A percentile compares a stretch with the other conserved stretches of the same genome.
Conservation (phyloP, 2,888 invertebrate genomes). For the Dascillus cervinus region DNA sequence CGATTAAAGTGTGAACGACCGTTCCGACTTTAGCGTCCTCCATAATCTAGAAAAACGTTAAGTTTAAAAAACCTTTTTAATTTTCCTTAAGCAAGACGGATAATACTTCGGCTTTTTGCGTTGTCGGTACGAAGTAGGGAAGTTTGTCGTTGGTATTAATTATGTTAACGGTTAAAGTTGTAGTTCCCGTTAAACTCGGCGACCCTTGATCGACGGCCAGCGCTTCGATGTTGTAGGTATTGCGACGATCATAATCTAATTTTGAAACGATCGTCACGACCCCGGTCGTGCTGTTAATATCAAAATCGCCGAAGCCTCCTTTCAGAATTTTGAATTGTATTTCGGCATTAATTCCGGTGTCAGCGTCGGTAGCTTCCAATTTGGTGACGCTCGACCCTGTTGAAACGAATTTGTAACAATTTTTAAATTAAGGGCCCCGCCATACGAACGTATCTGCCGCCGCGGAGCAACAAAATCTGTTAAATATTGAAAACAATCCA, state of each 20-base stretch:
- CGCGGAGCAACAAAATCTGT: no score
- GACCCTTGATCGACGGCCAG: conserved; percentile 75
- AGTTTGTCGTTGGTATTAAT: conserved; percentile 83
- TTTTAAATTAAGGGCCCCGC: no score
- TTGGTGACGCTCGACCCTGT: conserved; percentile 66
- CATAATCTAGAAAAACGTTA: conserved; percentile 46
- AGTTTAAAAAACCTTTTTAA: no score
- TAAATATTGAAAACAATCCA: no score
- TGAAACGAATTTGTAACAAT: no score
- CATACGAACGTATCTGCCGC: no score
- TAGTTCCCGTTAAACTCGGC: conserved; percentile 73
- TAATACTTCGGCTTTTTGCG: conserved; percentile 71
- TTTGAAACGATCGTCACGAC: conserved; percentile 66
- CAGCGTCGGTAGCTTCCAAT: conserved; percentile 73
- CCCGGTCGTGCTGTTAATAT: conserved; percentile 69
- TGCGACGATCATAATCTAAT: conserved; percentile 74
- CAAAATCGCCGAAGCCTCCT: conserved; percentile 79
- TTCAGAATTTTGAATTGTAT: conserved; percentile 74
- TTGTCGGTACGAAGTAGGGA: conserved; percentile 72
- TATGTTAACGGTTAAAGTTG: conserved; percentile 70
- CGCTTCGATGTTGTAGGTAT: conserved; percentile 73
- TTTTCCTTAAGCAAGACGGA: no score
- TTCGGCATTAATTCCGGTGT: conserved; percentile 79
- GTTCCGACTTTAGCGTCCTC: conserved; percentile 71
- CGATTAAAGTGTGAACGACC: conserved; percentile 62